Evolutionary conservation across 2,113 vertebrate species (phyloP), one percentile per base, ranked within the genome.

Genomic region (Leucosticte australis): DNA sequence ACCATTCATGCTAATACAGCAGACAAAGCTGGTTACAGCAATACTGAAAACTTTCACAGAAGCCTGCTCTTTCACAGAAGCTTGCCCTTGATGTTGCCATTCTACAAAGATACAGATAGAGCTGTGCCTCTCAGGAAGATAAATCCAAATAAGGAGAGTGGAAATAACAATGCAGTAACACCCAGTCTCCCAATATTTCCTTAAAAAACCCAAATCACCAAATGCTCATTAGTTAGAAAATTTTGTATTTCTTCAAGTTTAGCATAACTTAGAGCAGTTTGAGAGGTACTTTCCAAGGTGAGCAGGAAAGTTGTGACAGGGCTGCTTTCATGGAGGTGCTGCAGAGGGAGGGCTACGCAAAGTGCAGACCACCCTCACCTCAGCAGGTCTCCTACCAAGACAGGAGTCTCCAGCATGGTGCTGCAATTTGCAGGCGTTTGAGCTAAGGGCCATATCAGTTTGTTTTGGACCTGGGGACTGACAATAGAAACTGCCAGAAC

Each of bases 391-490:
- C 71, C 46, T 42, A 9, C n/a, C 5, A 3, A 57, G 76, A 13
- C 53, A 85, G 31, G 47, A 87, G 41, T 26, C 41, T 73, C 35
- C 75, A 90, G 57, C 21, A 63, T 0, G 10, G 39, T 21, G 46
- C 16, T 65, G 41, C 33, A 79, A 30, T 39, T 22, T 33, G 49
- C 53, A 57, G 30, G 65, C 79, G 19, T 44, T 30, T 39, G 56
- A 62, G 52, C 30, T n/a, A 79, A 91, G 18, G 30, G 28, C n/a
- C 33, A 12, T 0, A 0, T 1, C 1, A 18, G 24, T 13, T 74
- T 77, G 31, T 39, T 81, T 63, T 81, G 59, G 59, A 88, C 44
- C 12, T 6, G 28, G 4, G 44, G 12, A 59, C 35, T 56, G 44
- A 50, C 4, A 64, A 52, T 13, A 80, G 76, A 81, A 93, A 49